Conservation (phyloP, 2,113 vertebrate species). For the Columba livia region DNA sequence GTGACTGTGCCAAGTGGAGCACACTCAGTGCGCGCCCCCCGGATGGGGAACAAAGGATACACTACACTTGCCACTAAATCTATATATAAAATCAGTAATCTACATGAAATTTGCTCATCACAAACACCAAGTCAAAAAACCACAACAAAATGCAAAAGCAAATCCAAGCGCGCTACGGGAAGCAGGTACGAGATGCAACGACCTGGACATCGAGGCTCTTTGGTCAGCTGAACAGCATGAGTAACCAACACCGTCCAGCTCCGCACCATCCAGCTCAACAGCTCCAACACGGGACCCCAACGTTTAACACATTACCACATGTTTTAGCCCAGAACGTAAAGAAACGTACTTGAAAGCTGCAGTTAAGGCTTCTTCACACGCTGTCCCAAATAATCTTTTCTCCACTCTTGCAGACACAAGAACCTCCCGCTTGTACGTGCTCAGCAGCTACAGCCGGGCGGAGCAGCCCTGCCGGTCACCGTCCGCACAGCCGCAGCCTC, state of each 20-base stretch:
- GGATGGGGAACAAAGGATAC: not conserved
- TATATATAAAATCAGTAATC: not conserved
- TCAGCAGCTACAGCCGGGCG: not conserved
- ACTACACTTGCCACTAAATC: not conserved
- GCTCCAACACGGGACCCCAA: fast-evolving
- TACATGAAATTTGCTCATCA: not conserved
- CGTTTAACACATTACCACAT: fast-evolving
- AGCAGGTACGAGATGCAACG: fast-evolving
- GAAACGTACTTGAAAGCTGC: not conserved
- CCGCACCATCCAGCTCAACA: not conserved
- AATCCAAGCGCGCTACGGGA: not conserved
- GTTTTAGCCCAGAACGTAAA: not conserved
- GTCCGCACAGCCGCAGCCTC: not conserved
- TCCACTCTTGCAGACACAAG: not conserved
- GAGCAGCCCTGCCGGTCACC: not conserved
- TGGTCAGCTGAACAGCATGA: not conserved
- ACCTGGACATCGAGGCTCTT: not conserved
- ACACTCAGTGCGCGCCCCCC: not conserved
- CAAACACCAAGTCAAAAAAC: not conserved
- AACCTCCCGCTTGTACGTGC: no score
- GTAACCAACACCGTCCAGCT: not conserved
- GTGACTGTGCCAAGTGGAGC: constrained; percentile 1
- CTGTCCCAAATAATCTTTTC: not conserved
- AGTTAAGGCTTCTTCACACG: not conserved
- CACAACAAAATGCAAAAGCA: not conserved